These are phyloP conservation scores for Leptothorax acervorum DNA, from an alignment of 2,888 invertebrate genomes.

Conservation along the genomic window DNA sequence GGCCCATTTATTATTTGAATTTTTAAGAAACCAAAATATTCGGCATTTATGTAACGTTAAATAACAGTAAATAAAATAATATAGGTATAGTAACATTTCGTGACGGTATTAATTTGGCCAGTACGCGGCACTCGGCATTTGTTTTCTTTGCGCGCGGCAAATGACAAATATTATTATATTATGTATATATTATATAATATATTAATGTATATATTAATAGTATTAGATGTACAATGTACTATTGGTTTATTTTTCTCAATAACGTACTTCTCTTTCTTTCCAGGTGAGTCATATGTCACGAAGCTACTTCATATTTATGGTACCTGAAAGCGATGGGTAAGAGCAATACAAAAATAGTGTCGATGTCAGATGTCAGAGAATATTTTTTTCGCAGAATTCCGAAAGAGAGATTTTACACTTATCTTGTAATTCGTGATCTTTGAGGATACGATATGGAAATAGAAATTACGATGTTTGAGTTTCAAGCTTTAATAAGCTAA, in stretches of 20 bases:
- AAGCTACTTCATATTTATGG: constrained; percentile 52
- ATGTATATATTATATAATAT: no score
- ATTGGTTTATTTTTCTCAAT: constrained; percentile 7
- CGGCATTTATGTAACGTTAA: constrained; percentile 3
- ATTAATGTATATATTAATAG: background rate
- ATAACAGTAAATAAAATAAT: background rate
- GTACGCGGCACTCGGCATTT: background rate
- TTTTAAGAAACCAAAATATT: constrained; percentile 8
- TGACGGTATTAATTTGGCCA: background rate
- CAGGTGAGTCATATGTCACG: constrained; percentile 77
- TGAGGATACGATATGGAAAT: background rate
- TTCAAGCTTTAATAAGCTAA: constrained; percentile 37
- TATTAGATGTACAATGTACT: background rate
- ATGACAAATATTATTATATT: no score
- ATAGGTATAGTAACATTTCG: background rate
- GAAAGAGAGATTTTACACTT: background rate
- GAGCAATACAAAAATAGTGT: constrained; percentile 21
- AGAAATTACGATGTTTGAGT: constrained; percentile 29
- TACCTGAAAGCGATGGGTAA: constrained; percentile 57
- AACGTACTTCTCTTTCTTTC: constrained; percentile 69
- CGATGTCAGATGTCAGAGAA: background rate
- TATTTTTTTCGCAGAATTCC: background rate
- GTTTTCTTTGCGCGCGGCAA: background rate
- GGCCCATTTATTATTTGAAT: background rate
- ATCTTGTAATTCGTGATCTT: background rate